Conservation (phyloP, 2,797 vertebrate genomes). For the Enteromius afrohamiltoni region DNA sequence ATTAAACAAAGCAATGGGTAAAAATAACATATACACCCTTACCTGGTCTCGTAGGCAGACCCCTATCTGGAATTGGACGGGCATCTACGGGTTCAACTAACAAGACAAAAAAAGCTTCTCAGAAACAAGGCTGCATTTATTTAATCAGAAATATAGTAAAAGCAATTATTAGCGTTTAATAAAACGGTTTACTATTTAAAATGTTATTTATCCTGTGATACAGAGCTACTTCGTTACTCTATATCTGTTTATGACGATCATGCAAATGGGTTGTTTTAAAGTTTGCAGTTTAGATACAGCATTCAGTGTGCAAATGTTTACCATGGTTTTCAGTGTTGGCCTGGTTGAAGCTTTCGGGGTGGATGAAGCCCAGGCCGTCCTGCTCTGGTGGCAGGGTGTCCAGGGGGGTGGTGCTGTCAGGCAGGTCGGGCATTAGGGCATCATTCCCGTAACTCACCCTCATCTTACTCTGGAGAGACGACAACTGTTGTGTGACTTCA, state of each 20-base stretch:
- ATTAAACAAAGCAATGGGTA: background rate
- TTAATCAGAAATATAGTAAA: background rate
- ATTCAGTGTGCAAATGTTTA: slow-evolving; percentile 65
- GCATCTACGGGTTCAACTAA: slow-evolving; percentile 96
- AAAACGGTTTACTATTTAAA: background rate
- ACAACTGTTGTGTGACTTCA: slow-evolving; percentile 92
- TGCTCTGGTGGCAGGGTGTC: slow-evolving; percentile 85
- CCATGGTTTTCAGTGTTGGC: slow-evolving; percentile 98
- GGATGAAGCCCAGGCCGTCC: slow-evolving; percentile 91
- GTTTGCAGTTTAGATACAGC: background rate
- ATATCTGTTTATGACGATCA: background rate
- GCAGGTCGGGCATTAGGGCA: slow-evolving; percentile 93
- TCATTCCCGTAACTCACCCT: slow-evolving; percentile 97
- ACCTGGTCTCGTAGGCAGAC: slow-evolving; percentile 96
- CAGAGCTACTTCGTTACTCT: too few species aligned
- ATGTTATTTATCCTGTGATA: background rate
- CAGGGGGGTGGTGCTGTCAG: slow-evolving; percentile 90
- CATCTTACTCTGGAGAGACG: slow-evolving; percentile 90
- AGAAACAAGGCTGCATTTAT: background rate
- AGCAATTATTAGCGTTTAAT: background rate
- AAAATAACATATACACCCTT: slow-evolving; percentile 45
- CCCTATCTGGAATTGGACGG: slow-evolving; percentile 92
- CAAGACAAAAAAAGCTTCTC: background rate
- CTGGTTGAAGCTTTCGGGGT: slow-evolving; percentile 94
- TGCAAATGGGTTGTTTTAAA: background rate